Conservation (phyloP, 53 echinoderm and acorn worm species). For the Zoroaster sp. region DNA sequence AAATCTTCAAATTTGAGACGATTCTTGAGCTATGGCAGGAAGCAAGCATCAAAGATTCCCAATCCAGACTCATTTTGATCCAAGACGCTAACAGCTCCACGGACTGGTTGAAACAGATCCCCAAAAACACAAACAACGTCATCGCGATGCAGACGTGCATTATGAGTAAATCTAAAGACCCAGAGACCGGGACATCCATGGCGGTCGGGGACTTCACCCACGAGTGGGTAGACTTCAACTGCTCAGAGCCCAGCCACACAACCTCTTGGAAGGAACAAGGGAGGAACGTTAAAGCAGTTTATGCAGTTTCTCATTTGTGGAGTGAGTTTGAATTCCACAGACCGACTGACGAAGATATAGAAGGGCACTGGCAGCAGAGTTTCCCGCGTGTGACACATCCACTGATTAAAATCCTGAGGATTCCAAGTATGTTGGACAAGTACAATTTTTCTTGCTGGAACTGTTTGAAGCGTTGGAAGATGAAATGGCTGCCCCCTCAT, state of each 20-base stretch:
- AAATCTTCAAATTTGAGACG: constrained; percentile 77
- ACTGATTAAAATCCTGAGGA: constrained; percentile 74
- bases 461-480: constrained; percentile 83
- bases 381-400: constrained; percentile 86
- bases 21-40: constrained; percentile 83
- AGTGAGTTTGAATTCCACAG: constrained; percentile 87
- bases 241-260: constrained; percentile 59
- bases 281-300: constrained; percentile 74
- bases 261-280: constrained; percentile 81
- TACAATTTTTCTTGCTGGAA: constrained; percentile 67
- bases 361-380: constrained; percentile 91
- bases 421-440: constrained; percentile 70
- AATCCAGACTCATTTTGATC: constrained; percentile 79
- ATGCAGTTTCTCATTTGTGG: constrained; percentile 82
- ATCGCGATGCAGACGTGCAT: constrained; percentile 84
- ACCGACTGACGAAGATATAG: constrained; percentile 90
- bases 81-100: constrained; percentile 61
- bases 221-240: constrained; percentile 95
- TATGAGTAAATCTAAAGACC: constrained; percentile 79
- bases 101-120: constrained; percentile 79
- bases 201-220: constrained; percentile 91
- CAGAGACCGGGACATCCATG: constrained; percentile 69
- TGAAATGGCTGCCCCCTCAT: constrained; percentile 91
- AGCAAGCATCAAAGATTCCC: constrained; percentile 63
- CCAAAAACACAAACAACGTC: constrained; percentile 58